phyloP scores from a whole-genome alignment of 2,888 invertebrate species.

The Drosophila greeni region DNA sequence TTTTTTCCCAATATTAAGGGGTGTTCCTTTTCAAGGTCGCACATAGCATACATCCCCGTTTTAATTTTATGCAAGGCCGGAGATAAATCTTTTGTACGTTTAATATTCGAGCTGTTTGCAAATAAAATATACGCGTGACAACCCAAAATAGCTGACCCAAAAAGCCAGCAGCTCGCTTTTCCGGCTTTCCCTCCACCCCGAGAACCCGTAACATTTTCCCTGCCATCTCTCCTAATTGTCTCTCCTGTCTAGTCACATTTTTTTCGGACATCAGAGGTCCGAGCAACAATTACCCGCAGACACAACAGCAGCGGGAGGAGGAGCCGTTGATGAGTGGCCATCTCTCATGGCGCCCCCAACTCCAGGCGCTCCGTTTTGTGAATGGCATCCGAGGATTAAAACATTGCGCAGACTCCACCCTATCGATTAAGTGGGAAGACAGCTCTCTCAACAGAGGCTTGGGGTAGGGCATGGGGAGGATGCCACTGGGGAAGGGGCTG shows the following conservation, averaged over 20 bases:
- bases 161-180: conserved; percentile 22
- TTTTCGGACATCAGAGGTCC: conserved; percentile 37
- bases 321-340: conserved; percentile 24
- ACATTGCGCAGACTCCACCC: conserved; percentile 54
- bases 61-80: conserved; percentile 14
- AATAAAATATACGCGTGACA: conserved; percentile 23
- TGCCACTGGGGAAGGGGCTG: conserved; percentile 17
- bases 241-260: conserved; percentile 28
- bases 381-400: conserved; percentile 57
- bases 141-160: conserved; percentile 38
- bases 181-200: conserved; percentile 2
- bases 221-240: conserved; percentile 30
- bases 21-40: conserved; percentile 19
- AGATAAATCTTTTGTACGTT: conserved; percentile 7
- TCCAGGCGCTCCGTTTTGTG: conserved; percentile 53
- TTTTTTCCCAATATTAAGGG: conserved; percentile 8
- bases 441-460: conserved; percentile 45
- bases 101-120: background rate
- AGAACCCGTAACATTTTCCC: background rate
- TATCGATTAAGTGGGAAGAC: conserved; percentile 55
- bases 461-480: conserved; percentile 65
- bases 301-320: conserved; percentile 27
- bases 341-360: conserved; percentile 14
- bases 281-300: conserved; percentile 43
- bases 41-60: background rate